Conservation (phyloP, 2,113 vertebrate genomes). For the Cryptoleucopteryx plumbea region DNA sequence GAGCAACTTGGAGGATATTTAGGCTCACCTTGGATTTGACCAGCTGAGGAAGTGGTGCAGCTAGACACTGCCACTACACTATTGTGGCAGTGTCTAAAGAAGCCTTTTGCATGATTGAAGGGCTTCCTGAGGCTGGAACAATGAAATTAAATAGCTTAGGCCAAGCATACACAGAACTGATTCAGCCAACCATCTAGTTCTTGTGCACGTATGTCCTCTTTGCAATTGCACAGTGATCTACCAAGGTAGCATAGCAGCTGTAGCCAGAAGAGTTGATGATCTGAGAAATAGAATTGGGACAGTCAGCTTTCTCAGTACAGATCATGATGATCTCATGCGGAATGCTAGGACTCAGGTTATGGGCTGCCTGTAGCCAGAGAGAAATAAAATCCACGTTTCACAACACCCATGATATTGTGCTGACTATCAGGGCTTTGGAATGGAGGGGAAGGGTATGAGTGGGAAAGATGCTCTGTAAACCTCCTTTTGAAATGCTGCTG, state of each 20-base stretch:
- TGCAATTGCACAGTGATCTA: not conserved
- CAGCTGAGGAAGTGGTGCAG: not conserved
- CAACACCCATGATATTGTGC: not conserved
- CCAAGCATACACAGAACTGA: not conserved
- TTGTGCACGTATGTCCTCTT: accelerated
- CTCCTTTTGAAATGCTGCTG: not conserved
- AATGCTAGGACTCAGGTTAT: not conserved
- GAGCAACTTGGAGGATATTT: not conserved
- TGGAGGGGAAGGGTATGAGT: not conserved
- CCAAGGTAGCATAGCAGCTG: not conserved
- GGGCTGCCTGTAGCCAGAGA: not conserved
- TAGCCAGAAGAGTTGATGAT: not conserved
- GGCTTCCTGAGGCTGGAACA: not conserved
- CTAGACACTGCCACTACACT: not conserved
- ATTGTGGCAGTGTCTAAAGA: not conserved
- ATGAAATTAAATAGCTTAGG: not conserved
- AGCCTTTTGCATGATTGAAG: not conserved
- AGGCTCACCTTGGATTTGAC: not conserved
- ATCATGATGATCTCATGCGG: not conserved
- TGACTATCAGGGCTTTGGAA: not conserved
- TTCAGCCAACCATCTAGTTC: not conserved
- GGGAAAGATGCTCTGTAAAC: not conserved
- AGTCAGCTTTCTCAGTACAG: not conserved
- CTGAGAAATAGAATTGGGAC: not conserved
- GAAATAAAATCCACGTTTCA: not conserved